Evolutionary conservation across 2,888 invertebrate genomes (phyloP).

Genomic region (Cynaeus angustus): DNA sequence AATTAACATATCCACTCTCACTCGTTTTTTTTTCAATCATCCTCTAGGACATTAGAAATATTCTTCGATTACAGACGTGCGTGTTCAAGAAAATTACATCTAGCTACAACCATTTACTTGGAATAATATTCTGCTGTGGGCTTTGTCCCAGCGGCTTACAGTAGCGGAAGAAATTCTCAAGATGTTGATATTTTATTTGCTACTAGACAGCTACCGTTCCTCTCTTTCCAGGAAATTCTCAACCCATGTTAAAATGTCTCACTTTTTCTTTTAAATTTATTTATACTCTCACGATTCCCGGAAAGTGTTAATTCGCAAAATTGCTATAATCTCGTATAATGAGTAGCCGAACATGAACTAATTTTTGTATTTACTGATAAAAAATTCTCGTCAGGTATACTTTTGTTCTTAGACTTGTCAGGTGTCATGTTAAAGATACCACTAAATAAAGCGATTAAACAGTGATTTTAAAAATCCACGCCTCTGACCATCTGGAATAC

Average conservation of each 20-base stretch:
- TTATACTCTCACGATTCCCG: neutral
- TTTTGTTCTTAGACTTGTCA: neutral
- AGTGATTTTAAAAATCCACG: neutral
- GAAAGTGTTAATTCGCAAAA: slow-evolving; percentile 1
- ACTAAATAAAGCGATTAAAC: too few relatives aligned
- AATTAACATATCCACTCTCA: neutral
- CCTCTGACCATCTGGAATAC: neutral
- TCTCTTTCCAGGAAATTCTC: neutral
- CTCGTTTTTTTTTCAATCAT: neutral
- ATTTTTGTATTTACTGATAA: neutral
- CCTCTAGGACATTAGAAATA: slow-evolving; percentile 1
- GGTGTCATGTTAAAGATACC: neutral
- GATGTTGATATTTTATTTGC: neutral
- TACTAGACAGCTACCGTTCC: neutral
- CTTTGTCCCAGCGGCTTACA: neutral
- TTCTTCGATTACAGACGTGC: slow-evolving; percentile 2
- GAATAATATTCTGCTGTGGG: neutral
- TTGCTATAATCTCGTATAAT: neutral
- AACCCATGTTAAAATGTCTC: neutral
- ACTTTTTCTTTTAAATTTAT: neutral
- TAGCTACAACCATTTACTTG: neutral
- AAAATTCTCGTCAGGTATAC: neutral
- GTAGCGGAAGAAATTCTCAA: neutral
- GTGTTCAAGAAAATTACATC: neutral
- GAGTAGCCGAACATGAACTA: neutral